A percentile compares a stretch with the other conserved stretches of the same genome.
These are phyloP conservation scores for Trachythela sp. DNA, from an alignment of 64 coral and sea anemone species.

Conservation along the genomic window DNA sequence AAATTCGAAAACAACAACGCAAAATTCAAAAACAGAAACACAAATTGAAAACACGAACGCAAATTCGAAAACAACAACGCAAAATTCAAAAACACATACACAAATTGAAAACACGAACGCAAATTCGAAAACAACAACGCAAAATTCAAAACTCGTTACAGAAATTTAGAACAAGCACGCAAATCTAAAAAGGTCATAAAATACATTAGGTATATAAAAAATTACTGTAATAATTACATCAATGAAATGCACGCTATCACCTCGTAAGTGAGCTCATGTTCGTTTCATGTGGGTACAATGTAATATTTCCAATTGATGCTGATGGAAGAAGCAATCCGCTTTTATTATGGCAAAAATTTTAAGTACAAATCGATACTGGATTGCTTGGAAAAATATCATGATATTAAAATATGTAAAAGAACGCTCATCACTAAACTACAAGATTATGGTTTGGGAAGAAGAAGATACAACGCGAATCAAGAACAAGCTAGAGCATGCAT, in stretches of 20 bases:
- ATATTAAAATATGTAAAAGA: slow-evolving; percentile 32
- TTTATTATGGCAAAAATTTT: not conserved
- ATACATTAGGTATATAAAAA: not conserved
- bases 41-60: too few species aligned
- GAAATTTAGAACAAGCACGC: not conserved
- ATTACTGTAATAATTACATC: not conserved
- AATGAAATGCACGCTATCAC: not conserved
- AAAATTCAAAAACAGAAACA: not conserved
- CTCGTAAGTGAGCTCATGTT: not conserved
- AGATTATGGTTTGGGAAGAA: not conserved
- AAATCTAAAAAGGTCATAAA: too few species aligned
- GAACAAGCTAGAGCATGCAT: slow-evolving; percentile 21
- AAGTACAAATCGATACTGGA: not conserved
- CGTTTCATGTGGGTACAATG: too few species aligned
- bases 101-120: too few species aligned
- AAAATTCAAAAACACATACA: too few species aligned
- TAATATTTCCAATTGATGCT: not conserved
- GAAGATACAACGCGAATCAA: slow-evolving; percentile 3
- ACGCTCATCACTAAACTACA: slow-evolving; percentile 18
- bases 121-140: too few species aligned
- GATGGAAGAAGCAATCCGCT: slow-evolving; percentile 26
- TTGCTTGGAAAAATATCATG: slow-evolving; percentile 28
- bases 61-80: too few species aligned
- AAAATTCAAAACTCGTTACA: not conserved
- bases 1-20: not conserved